Conservation (phyloP, 2,888 invertebrate species). For the Lycophotia porphyrea region DNA sequence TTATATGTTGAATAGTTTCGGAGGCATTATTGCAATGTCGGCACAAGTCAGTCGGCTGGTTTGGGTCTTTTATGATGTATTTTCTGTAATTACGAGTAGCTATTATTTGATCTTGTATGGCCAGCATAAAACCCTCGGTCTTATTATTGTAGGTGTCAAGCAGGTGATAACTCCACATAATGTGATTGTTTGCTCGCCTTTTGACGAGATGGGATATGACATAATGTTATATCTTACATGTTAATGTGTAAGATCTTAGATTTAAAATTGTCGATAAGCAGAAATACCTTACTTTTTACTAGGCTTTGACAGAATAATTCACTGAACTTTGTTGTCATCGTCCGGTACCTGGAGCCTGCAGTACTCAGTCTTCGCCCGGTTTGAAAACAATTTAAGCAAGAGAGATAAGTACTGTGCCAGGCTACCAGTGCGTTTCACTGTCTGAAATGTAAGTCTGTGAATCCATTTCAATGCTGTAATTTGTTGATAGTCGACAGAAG, state of each 20-base stretch:
- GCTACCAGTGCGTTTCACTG: background rate
- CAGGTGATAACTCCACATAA: background rate
- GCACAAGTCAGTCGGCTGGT: too few species aligned
- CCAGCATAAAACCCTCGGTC: too few species aligned
- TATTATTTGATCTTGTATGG: too few species aligned
- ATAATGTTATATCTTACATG: constrained; percentile 11
- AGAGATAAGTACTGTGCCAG: background rate
- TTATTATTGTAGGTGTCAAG: background rate
- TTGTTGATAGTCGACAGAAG: background rate
- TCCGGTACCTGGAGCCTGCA: background rate
- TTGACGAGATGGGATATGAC: background rate
- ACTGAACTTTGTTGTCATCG: too few species aligned
- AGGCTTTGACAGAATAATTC: too few species aligned
- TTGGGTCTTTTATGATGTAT: too few species aligned
- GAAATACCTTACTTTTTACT: too few species aligned
- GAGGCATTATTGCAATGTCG: too few species aligned
- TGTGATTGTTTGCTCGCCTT: constrained; percentile 6
- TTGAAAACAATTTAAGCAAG: background rate
- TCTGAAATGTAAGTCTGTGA: background rate
- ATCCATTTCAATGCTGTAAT: background rate
- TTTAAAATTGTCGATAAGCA: background rate
- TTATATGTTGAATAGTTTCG: too few species aligned
- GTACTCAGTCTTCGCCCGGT: background rate
- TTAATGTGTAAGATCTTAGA: constrained; percentile 8
- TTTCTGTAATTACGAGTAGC: too few species aligned